Evolutionary conservation across 2,888 invertebrate genomes (phyloP).

Genomic region (Drosophila sordidula): DNA sequence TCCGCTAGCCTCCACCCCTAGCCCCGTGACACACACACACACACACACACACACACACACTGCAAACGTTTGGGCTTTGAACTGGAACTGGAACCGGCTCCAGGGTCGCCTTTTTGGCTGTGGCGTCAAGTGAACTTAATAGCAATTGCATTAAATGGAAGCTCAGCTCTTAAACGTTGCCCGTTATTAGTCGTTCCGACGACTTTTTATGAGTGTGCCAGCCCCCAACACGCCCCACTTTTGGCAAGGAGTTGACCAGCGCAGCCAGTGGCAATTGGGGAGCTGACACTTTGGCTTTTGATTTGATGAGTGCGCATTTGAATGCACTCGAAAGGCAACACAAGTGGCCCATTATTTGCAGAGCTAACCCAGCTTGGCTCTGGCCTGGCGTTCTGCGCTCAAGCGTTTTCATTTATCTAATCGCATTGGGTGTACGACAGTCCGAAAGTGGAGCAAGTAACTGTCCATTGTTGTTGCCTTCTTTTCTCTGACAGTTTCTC

Average conservation of each 20-base stretch:
- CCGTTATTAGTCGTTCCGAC: conserved; percentile 61
- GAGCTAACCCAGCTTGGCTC: conserved; percentile 35
- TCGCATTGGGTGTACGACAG: conserved; percentile 7
- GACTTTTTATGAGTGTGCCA: conserved; percentile 16
- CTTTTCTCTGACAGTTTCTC: neutral
- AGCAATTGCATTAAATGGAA: conserved; percentile 70
- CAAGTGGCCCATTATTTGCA: conserved; percentile 74
- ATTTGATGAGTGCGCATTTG: conserved; percentile 76
- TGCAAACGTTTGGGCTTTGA: neutral
- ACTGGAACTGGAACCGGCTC: conserved; percentile 24
- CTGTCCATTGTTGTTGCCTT: neutral
- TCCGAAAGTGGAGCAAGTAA: neutral
- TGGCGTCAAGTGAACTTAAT: conserved; percentile 78
- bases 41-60: conserved; percentile 2
- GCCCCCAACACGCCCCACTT: neutral
- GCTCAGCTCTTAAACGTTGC: conserved; percentile 66
- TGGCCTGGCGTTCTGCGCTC: neutral
- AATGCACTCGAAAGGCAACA: conserved; percentile 65
- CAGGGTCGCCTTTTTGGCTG: conserved; percentile 27
- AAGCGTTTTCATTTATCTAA: conserved; percentile 33
- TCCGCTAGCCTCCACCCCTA: conserved; percentile 24
- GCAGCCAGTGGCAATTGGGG: conserved; percentile 28
- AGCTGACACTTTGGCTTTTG: conserved; percentile 73
- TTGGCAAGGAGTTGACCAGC: conserved; percentile 14
- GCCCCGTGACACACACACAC: too few species aligned